Evolutionary conservation across 2,888 invertebrate genomes (phyloP), one percentile per base, ranked within the genome.

Genomic region (Incurvaria masculella): DNA sequence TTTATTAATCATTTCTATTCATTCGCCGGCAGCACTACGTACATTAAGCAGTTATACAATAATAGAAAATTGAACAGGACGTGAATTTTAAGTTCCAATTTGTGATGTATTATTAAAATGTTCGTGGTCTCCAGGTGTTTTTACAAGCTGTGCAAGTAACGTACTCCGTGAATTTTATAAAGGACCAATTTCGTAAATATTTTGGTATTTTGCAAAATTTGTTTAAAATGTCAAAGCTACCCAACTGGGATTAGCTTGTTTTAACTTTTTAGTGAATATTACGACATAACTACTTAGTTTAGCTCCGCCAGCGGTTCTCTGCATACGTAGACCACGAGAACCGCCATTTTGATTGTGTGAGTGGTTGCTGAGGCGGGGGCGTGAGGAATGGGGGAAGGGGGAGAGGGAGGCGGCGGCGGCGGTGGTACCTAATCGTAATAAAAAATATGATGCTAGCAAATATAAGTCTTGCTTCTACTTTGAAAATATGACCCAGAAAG

Each of bases 261-360:
- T 59, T 62, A 62, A 56, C 59, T 63, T 63, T 63, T 57, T 57
- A 56, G 56, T 58, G 50, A 42, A 57, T 55, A 23, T 23, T 23
- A 10, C 23, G 5, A 10, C 23, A 56, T 59, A 53, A 49, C 49
- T 52, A 60, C 55, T 6, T 4, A 17, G 58, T 61, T 57, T 59
- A 63, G 66, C 65, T 71, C 68, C 71, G 69, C 69, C 60, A 65
- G 61, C 59, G 63, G 63, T 63, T 65, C 68, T 66, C 67, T 68
- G 62, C 14, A 33, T n/a, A 33, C 33, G 33, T 33, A 33, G 33
- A 33, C 33, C 33, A 33, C 14, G 33, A 33, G 64, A 65, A 71
- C 72, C 72, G 74, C 74, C 74, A 75, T 75, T 74, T 75, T 73
- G 74, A 71, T 70, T 72, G 65, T 68, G 66, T 68, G 67, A 64